These are phyloP conservation scores for Pristionchus exspectatus DNA, from an alignment of 2,888 invertebrate species.

Conservation along the genomic window DNA sequence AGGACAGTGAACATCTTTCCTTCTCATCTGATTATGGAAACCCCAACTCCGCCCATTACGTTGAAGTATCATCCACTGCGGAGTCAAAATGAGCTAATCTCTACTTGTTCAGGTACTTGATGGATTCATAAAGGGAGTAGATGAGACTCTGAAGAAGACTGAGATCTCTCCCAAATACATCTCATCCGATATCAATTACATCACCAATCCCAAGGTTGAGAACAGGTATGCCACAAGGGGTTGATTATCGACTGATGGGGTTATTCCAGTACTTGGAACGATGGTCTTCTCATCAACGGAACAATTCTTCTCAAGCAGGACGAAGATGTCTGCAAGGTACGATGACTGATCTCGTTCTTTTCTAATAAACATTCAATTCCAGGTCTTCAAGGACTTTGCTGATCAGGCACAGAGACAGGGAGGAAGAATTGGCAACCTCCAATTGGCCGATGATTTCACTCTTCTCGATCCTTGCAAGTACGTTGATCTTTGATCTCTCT, in stretches of 20 bases:
- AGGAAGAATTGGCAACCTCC: conserved; percentile 65
- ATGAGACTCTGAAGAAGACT: conserved; percentile 68
- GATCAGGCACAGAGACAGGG: conserved; percentile 63
- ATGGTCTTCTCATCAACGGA: conserved; percentile 73
- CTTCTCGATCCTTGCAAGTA: conserved; percentile 69
- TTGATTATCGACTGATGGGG: neutral
- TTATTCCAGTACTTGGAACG: conserved; percentile 65
- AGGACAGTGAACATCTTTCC: conserved; percentile 66
- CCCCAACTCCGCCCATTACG: conserved; percentile 70
- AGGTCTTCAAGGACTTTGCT: conserved; percentile 66
- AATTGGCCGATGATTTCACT: conserved; percentile 66
- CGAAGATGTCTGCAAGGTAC: conserved; percentile 64
- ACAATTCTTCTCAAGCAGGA: conserved; percentile 66
- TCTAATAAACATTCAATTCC: neutral
- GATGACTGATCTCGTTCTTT: neutral
- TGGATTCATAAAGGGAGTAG: conserved; percentile 67
- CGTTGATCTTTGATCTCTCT: neutral
- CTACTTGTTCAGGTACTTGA: conserved; percentile 57
- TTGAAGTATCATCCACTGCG: conserved; percentile 62
- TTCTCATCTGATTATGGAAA: conserved; percentile 74
- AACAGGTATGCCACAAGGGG: conserved; percentile 60
- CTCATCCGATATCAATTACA: conserved; percentile 71
- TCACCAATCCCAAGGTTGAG: conserved; percentile 74
- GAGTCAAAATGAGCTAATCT: no score
- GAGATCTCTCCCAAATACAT: conserved; percentile 67